Conservation (phyloP, 2,888 invertebrate species). For the Acrobasis repandana region DNA sequence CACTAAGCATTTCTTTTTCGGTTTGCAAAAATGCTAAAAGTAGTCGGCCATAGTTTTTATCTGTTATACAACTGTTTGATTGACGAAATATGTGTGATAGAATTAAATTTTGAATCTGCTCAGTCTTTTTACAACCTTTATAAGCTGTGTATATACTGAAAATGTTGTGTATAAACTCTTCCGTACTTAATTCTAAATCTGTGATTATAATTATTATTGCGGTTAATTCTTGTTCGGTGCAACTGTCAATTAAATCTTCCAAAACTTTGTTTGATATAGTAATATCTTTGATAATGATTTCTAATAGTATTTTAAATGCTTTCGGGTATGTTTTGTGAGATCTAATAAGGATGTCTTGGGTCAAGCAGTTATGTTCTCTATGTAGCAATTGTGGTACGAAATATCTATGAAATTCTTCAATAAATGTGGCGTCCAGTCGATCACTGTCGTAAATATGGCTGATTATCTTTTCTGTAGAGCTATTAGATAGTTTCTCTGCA, state of each 20-base stretch:
- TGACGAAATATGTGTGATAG: slow-evolving; percentile 39
- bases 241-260: slow-evolving; percentile 47
- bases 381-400: slow-evolving; percentile 52
- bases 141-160: slow-evolving; percentile 53
- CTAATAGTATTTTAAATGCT: slow-evolving; percentile 44
- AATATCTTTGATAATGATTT: slow-evolving; percentile 45
- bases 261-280: slow-evolving; percentile 47
- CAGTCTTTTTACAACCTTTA: slow-evolving; percentile 49
- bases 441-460: slow-evolving; percentile 41
- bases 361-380: slow-evolving; percentile 43
- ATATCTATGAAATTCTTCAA: slow-evolving; percentile 38
- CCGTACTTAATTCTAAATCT: slow-evolving; percentile 39
- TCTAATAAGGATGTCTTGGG: slow-evolving; percentile 53
- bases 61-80: slow-evolving; percentile 37
- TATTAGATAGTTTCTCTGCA: slow-evolving; percentile 42
- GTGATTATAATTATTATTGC: slow-evolving; percentile 30
- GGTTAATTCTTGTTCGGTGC: slow-evolving; percentile 32
- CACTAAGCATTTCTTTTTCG: slow-evolving; percentile 36
- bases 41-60: slow-evolving; percentile 59
- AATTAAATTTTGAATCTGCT: slow-evolving; percentile 48
- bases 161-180: slow-evolving; percentile 52
- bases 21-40: slow-evolving; percentile 53
- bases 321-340: slow-evolving; percentile 39
- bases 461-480: slow-evolving; percentile 47
- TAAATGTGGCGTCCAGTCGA: slow-evolving; percentile 36